These are phyloP conservation scores for Albula glossodonta DNA, from an alignment of 2,113 vertebrate species.

Conservation along the genomic window DNA sequence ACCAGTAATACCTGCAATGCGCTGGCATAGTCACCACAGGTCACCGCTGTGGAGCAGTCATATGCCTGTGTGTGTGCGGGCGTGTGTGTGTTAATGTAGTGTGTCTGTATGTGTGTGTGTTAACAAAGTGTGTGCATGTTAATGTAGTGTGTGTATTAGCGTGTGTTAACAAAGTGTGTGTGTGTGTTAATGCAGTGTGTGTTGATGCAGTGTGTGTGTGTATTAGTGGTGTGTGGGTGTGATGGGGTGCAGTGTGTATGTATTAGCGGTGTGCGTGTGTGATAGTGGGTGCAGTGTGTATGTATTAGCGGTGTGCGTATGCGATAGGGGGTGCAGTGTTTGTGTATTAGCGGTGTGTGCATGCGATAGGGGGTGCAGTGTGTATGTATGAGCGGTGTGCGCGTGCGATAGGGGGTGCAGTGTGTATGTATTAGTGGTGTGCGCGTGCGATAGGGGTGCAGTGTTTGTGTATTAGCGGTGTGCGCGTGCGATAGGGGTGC, in stretches of 20 bases:
- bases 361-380: not conserved
- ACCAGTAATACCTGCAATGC: not conserved
- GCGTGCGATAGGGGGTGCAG: not conserved
- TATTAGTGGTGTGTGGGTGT: no score
- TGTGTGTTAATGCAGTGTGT: not conserved
- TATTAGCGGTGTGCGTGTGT: no score
- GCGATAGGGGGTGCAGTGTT: not conserved
- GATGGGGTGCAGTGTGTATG: no score
- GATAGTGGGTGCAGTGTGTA: no score
- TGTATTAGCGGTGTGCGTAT: not conserved
- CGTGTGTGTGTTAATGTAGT: not conserved
- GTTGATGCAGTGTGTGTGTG: not conserved
- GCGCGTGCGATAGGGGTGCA: not conserved
- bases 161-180: not conserved
- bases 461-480: not conserved
- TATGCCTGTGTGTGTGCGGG: not conserved
- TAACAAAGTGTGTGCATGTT: not conserved
- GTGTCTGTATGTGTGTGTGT: not conserved
- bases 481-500: not conserved
- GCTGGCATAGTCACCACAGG: not conserved
- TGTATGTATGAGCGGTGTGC: not conserved
- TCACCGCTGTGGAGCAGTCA: not conserved
- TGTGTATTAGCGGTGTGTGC: not conserved
- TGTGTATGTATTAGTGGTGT: not conserved
- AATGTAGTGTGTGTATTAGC: not conserved